These are phyloP conservation scores for Papilio dardanus DNA, from an alignment of 1,140 invertebrate genomes.

Conservation along the genomic window DNA sequence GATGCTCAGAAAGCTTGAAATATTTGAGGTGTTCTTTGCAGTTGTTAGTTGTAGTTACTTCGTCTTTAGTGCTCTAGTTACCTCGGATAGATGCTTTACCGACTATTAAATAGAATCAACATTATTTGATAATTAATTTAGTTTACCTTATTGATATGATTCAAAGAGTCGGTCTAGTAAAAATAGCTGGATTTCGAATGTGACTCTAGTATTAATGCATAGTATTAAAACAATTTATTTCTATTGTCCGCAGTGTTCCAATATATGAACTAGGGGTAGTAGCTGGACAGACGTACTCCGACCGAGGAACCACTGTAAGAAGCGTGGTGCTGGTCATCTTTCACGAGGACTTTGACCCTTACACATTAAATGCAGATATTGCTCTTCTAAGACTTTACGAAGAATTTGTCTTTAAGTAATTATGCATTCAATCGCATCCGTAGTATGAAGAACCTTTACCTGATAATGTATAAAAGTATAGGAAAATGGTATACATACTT, in stretches of 20 bases:
- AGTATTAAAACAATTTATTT: neutral
- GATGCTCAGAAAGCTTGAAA: neutral
- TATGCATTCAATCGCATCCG: neutral
- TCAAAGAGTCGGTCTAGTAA: too few relatives aligned
- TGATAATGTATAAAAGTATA: too few relatives aligned
- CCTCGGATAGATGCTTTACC: too few relatives aligned
- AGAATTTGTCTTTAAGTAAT: conserved; percentile 50
- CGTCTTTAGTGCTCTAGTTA: too few relatives aligned
- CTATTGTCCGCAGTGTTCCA: conserved; percentile 55
- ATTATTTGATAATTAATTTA: too few relatives aligned
- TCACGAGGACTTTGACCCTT: conserved; percentile 59
- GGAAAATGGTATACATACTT: neutral
- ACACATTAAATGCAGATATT: conserved; percentile 55
- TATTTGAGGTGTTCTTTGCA: neutral
- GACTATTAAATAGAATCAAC: too few relatives aligned
- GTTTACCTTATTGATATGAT: too few relatives aligned
- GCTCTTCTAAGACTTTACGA: conserved; percentile 60
- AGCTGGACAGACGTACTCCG: conserved; percentile 63
- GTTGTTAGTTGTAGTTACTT: too few relatives aligned
- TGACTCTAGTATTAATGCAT: neutral
- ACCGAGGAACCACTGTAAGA: conserved; percentile 55
- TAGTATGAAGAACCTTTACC: neutral
- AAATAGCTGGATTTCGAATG: too few relatives aligned
- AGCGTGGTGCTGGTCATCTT: conserved; percentile 58
- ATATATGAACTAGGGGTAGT: conserved; percentile 60